Base-by-base conservation (phyloP, 2,797 vertebrate species). In the Trematomus bernacchii region DNA sequence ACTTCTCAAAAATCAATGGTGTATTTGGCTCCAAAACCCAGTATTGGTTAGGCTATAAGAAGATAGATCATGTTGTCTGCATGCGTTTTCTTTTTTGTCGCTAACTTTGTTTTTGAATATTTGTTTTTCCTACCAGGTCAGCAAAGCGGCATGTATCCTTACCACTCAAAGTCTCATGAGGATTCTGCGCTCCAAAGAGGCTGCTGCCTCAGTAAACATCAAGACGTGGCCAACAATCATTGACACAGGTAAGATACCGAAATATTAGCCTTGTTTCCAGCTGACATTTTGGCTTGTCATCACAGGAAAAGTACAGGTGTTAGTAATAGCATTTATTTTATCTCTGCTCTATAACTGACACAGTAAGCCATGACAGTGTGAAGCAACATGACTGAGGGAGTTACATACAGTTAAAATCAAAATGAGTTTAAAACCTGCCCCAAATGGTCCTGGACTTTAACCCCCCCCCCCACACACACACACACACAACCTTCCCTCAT, bases 141-240 rank as follows among this genome's bases (percentile, higher is more conserved):
- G 98, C 93, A 99, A 99, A 95, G 97, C 98, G 10, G 96, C 96
- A 3, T 98, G 98, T 71, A 97, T 99, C 87, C 97, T 99, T 73
- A 99, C 98, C 68, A 99, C 97, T 27, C 98, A 99, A 91, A 95
- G 89, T 76, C 91, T 99, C 61, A 96, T 96, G 93, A 96, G 97
- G 91, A 96, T 95, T 3, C 95, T 99, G 74, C 96, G 95, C 85
- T 99, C 98, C 71, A 96, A 97, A 92, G 98, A 99, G 84, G 98
- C 98, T 0, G 96, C 97, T 10, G 95, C 95, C 54, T 95, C 97
- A 21, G 97, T 99, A 18, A 98, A 99, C 89, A 97, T 98, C 86
- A 99, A 99, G 93, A 99, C 98, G 1, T 99, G 98, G 98, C 98
- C 98, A 47, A 97, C 95, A 75, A 97, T 99, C 92, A 98, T 99